Conservation (phyloP, 2,888 invertebrate species). For the Polyommatus icarus region DNA sequence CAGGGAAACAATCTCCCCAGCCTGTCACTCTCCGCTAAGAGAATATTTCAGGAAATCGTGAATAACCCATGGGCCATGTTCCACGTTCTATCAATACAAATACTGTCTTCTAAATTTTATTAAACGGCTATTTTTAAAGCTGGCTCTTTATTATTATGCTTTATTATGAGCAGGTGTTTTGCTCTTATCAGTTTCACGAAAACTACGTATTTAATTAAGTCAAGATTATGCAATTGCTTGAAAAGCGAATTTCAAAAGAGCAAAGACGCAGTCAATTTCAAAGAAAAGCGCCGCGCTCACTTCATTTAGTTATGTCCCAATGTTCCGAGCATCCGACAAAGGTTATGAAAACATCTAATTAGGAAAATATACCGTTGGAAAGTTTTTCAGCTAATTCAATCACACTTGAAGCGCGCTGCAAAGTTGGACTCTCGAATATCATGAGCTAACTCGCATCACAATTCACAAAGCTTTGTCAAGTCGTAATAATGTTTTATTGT, state of each 20-base stretch:
- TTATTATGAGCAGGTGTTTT: neutral
- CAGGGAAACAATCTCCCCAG: neutral
- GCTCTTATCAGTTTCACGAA: neutral
- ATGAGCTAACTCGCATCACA: slow-evolving; percentile 47
- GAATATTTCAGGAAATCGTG: neutral
- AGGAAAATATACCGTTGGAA: slow-evolving; percentile 43
- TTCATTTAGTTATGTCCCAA: slow-evolving; percentile 8
- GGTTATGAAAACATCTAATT: slow-evolving; percentile 46
- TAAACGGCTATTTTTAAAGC: neutral
- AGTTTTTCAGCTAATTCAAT: slow-evolving; percentile 47
- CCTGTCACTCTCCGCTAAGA: neutral
- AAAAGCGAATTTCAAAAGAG: slow-evolving; percentile 6
- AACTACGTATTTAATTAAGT: slow-evolving; percentile 10
- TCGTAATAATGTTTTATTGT: slow-evolving; percentile 4
- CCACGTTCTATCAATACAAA: neutral
- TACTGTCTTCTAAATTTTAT: no score
- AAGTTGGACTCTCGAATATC: slow-evolving; percentile 49
- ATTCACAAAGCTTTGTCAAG: slow-evolving; percentile 52
- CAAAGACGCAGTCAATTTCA: neutral
- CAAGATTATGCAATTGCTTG: neutral
- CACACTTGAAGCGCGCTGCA: slow-evolving; percentile 39
- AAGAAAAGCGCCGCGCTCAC: neutral
- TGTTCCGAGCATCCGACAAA: slow-evolving; percentile 7
- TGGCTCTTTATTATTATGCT: no score
- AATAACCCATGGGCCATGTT: neutral